Conservation (phyloP, 2,113 vertebrate species). For the Fukomys damarensis region DNA sequence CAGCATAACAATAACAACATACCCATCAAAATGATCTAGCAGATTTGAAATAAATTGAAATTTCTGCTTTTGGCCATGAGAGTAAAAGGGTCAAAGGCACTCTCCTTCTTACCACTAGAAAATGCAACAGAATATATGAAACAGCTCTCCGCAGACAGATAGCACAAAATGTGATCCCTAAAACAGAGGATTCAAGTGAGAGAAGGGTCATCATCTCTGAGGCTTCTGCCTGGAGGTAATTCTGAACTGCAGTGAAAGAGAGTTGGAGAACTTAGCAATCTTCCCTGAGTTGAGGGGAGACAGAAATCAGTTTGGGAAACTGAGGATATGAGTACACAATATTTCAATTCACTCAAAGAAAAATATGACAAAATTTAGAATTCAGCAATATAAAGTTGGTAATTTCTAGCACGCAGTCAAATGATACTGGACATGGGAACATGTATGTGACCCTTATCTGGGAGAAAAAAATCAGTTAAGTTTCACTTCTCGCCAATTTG, state of each 20-base stretch:
- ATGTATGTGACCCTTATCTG: neutral
- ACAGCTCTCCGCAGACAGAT: neutral
- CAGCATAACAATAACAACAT: neutral
- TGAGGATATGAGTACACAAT: neutral
- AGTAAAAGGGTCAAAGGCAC: neutral
- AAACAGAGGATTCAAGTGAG: neutral
- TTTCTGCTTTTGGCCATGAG: neutral
- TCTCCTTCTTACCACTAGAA: neutral
- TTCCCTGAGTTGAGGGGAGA: neutral
- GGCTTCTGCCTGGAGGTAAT: neutral
- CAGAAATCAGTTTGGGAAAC: neutral
- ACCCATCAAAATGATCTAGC: neutral
- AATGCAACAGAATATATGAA: neutral
- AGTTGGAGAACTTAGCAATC: neutral
- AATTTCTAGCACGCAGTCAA: neutral
- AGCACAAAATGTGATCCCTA: neutral
- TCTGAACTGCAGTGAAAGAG: neutral
- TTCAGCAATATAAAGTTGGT: neutral
- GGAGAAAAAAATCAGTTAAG: neutral
- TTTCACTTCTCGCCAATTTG: neutral
- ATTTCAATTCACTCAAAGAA: neutral
- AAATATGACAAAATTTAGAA: neutral
- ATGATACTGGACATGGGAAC: neutral
- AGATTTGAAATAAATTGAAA: slow-evolving; percentile 38
- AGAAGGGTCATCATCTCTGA: neutral